These are phyloP conservation scores for Rhabdomys dilectus DNA, from an alignment of 2,113 vertebrate genomes.

Conservation along the genomic window DNA sequence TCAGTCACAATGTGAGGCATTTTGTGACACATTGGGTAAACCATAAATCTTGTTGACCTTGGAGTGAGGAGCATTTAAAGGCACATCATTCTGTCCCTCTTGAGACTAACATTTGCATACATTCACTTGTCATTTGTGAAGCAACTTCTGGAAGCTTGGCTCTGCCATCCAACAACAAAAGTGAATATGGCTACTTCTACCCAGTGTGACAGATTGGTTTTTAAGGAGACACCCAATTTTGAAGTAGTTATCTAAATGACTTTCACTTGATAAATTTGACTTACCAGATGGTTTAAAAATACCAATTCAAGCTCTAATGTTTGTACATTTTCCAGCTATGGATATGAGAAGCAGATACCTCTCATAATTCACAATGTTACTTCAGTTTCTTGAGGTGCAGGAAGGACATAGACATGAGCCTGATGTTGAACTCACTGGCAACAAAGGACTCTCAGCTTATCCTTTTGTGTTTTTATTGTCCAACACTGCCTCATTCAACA, in stretches of 20 bases:
- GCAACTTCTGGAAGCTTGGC: conserved; percentile 72
- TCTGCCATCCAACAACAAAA: conserved; percentile 58
- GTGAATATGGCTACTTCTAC: conserved; percentile 63
- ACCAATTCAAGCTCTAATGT: neutral
- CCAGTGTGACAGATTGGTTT: neutral
- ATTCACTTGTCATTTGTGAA: conserved; percentile 81
- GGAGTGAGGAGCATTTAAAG: conserved; percentile 82
- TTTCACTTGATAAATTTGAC: conserved; percentile 9
- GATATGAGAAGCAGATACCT: neutral
- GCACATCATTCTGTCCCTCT: conserved; percentile 78
- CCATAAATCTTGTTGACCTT: conserved; percentile 85
- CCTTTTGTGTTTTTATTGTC: neutral
- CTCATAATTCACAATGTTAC: neutral
- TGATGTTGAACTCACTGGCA: neutral
- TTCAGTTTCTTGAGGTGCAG: neutral
- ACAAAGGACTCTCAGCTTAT: neutral
- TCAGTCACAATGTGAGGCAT: conserved; percentile 84
- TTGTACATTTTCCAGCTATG: neutral
- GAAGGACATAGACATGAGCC: neutral
- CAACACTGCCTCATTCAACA: neutral
- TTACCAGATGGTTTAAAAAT: conserved; percentile 34
- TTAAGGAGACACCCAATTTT: conserved; percentile 56
- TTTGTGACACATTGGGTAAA: conserved; percentile 78
- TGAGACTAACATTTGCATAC: conserved; percentile 81
- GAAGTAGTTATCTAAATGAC: neutral